These are phyloP conservation scores for Lypha dubia DNA, from an alignment of 2,888 invertebrate genomes.

Conservation along the genomic window DNA sequence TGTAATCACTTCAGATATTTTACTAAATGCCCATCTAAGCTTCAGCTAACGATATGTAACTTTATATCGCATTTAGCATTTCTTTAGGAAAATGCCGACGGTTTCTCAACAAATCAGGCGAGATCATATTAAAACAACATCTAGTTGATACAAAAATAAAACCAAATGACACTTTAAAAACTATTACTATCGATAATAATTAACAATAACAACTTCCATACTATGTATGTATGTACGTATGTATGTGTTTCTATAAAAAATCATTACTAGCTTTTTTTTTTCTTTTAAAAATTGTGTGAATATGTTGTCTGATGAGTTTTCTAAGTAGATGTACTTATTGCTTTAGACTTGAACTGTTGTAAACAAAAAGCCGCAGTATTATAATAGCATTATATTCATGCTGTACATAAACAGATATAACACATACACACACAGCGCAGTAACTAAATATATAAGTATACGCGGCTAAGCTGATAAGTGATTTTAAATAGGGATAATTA, in stretches of 20 bases:
- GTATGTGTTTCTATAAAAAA: background rate
- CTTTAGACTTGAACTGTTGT: conserved; percentile 57
- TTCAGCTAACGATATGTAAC: background rate
- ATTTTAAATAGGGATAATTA: background rate
- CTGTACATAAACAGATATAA: conserved; percentile 53
- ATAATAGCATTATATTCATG: conserved; percentile 72
- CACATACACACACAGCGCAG: no score
- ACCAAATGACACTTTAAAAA: background rate
- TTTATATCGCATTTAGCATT: conserved; percentile 23
- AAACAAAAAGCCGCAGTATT: conserved; percentile 71
- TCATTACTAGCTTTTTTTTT: background rate
- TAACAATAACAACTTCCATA: background rate
- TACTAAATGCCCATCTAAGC: no score
- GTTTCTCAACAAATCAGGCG: conserved; percentile 30
- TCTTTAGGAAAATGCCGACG: conserved; percentile 49
- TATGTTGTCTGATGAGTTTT: background rate
- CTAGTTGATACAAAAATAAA: conserved; percentile 35
- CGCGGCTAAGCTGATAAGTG: conserved; percentile 1
- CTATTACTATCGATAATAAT: background rate
- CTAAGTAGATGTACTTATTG: conserved; percentile 43
- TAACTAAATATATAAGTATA: conserved; percentile 23
- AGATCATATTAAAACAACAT: conserved; percentile 35
- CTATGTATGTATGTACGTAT: background rate
- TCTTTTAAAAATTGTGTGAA: conserved; percentile 8
- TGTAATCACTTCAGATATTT: no score